These are phyloP conservation scores for Uropetala carovei DNA, from an alignment of 2,888 invertebrate species.

Conservation along the genomic window DNA sequence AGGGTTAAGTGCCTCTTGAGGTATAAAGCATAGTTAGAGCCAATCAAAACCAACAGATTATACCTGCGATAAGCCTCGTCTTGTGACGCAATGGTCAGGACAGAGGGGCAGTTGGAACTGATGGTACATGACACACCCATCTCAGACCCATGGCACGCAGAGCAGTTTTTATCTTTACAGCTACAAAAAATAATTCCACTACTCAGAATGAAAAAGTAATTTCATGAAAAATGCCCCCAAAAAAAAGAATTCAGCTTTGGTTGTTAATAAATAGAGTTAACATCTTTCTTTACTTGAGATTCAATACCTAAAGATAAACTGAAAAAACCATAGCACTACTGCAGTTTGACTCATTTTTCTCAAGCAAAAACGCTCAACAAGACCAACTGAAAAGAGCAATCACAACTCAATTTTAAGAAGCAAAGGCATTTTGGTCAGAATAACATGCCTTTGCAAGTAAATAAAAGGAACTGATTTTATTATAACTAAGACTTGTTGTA, in stretches of 20 bases:
- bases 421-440: background rate
- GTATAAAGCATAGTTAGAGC: slow-evolving; percentile 49
- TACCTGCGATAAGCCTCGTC: slow-evolving; percentile 71
- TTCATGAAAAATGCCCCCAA: background rate
- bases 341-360: background rate
- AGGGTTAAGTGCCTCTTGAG: slow-evolving; percentile 25
- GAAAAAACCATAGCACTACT: background rate
- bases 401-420: slow-evolving; percentile 14
- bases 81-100: slow-evolving; percentile 71
- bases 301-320: background rate
- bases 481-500: slow-evolving; percentile 67
- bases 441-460: background rate
- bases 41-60: slow-evolving; percentile 57
- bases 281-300: background rate
- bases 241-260: background rate
- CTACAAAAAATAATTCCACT: slow-evolving; percentile 68
- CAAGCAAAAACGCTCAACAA: slow-evolving; percentile 45
- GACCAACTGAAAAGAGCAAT: slow-evolving; percentile 23
- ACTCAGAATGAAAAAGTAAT: slow-evolving; percentile 47
- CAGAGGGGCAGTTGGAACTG: slow-evolving; percentile 71
- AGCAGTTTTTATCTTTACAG: slow-evolving; percentile 72
- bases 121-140: slow-evolving; percentile 68
- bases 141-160: slow-evolving; percentile 70
- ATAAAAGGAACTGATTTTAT: slow-evolving; percentile 38
- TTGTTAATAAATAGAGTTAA: background rate